Evolutionary conservation across 2,113 vertebrate genomes (phyloP), one percentile per base, ranked within the genome.

Genomic region (Aplodontia rufa): DNA sequence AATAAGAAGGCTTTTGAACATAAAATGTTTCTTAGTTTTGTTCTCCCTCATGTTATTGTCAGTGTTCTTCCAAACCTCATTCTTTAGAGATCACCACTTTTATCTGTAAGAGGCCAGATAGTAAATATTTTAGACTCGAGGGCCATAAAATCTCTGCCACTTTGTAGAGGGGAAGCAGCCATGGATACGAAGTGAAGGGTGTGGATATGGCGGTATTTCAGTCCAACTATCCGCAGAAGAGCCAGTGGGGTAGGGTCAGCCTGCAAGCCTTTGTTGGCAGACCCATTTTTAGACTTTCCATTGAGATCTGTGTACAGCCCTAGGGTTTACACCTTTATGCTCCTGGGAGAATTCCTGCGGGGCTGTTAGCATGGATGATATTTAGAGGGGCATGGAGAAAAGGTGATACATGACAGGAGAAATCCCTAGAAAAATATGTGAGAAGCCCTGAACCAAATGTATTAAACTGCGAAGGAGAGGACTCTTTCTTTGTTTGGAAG

Each of bases 311-410:
- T 3, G 3, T 42, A 0, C 22, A 16, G 6, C n/a, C 2, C 42
- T 11, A 2, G 3, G 6, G 26, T 69, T 86, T 55, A 53, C 7
- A 69, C 58, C 24, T 83, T 69, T 87, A 35, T 72, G 51, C 35
- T 93, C 71, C 86, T 91, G 88, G 55, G 62, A 16, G 71, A 79
- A 90, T 95, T 96, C 88, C 86, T 89, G 3, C 69, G 84, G 45
- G 74, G 81, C 76, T 60, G 3, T 81, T 87, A 51, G 11, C 20
- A 0, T 26, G 42, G 58, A 58, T n/a, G 9, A 45, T 37, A 30
- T 30, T 69, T 74, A n/a, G 51, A 91, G 42, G 11, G n/a, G 37
- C 26, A 22, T 24, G 22, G 40, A 78, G 42, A 55, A 71, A 83
- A 82, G 69, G 24, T 49, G n/a, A 40, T 32, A 6, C 1, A 22